Evolutionary conservation across 2,113 vertebrate species (phyloP).

Genomic region (Malurus alboscapulatus): DNA sequence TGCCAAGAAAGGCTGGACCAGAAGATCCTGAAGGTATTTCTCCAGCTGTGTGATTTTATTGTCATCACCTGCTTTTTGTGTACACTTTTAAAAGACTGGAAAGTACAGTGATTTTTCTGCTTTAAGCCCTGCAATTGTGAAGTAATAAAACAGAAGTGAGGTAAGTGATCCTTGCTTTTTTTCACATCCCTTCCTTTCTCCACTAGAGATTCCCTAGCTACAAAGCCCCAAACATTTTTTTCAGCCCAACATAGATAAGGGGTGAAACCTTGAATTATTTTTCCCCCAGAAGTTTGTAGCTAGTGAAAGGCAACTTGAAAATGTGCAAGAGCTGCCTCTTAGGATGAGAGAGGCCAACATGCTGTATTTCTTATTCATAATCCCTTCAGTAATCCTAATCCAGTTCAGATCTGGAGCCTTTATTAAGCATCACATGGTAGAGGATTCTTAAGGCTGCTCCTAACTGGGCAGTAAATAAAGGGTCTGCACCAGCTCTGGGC

Average conservation of each 20-base stretch:
- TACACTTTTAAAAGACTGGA: background rate
- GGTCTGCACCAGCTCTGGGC: rapidly evolving
- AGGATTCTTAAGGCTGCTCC: background rate
- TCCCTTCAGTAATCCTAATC: conserved; percentile 47
- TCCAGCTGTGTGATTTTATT: background rate
- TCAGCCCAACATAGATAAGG: background rate
- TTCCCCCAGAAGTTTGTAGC: background rate
- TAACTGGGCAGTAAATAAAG: conserved; percentile 2
- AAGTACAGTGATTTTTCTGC: background rate
- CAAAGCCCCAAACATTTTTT: background rate
- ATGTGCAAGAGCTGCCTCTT: background rate
- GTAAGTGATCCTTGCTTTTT: background rate
- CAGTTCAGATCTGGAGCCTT: background rate
- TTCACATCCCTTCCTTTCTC: background rate
- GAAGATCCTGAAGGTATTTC: background rate
- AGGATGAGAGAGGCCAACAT: background rate
- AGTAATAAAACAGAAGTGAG: background rate
- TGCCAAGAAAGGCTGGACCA: background rate
- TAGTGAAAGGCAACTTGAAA: background rate
- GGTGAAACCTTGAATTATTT: background rate
- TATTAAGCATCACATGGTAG: conserved; percentile 33
- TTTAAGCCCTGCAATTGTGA: background rate
- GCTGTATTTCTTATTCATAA: background rate
- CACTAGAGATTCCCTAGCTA: background rate
- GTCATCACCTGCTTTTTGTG: background rate